Evolutionary conservation across 2,797 vertebrate species (phyloP).

Genomic region (Enoplosus armatus): DNA sequence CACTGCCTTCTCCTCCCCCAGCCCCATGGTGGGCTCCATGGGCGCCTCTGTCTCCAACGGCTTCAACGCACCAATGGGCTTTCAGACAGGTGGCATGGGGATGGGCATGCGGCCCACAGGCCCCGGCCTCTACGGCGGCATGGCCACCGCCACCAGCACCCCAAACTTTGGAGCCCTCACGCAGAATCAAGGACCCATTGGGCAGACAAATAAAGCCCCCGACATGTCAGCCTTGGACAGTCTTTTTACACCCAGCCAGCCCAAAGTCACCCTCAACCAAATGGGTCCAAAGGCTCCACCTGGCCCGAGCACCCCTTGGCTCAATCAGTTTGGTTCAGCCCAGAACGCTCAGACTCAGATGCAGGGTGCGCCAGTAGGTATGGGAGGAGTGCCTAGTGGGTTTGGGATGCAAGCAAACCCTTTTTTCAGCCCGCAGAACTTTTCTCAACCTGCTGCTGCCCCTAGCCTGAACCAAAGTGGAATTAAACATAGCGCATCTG

Average conservation of each 20-base stretch:
- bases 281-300: slow-evolving; percentile 86
- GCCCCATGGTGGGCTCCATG: slow-evolving; percentile 81
- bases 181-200: slow-evolving; percentile 79
- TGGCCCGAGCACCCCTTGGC: slow-evolving; percentile 86
- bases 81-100: slow-evolving; percentile 87
- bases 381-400: slow-evolving; percentile 84
- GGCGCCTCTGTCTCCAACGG: slow-evolving; percentile 90
- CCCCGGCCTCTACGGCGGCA: slow-evolving; percentile 87
- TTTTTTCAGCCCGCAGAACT: slow-evolving; percentile 98
- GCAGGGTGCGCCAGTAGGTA: slow-evolving; percentile 81
- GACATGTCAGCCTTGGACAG: slow-evolving; percentile 94
- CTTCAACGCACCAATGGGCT: slow-evolving; percentile 88
- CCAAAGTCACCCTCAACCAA: slow-evolving; percentile 97
- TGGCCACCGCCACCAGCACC: slow-evolving; percentile 87
- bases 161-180: slow-evolving; percentile 89
- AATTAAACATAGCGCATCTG: slow-evolving; percentile 90
- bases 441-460: slow-evolving; percentile 84
- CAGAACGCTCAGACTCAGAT: slow-evolving; percentile 83
- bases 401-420: slow-evolving; percentile 97
- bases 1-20: slow-evolving; percentile 86
- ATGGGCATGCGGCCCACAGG: slow-evolving; percentile 86
- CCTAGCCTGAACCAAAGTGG: slow-evolving; percentile 84
- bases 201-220: slow-evolving; percentile 80
- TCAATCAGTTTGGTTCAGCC: slow-evolving; percentile 88
- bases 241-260: slow-evolving; percentile 93